Percentiles rank a stretch among this genome's conserved stretches.
Evolutionary conservation across 2,888 invertebrate genomes (phyloP).

Genomic region (Heliconius aoede): DNA sequence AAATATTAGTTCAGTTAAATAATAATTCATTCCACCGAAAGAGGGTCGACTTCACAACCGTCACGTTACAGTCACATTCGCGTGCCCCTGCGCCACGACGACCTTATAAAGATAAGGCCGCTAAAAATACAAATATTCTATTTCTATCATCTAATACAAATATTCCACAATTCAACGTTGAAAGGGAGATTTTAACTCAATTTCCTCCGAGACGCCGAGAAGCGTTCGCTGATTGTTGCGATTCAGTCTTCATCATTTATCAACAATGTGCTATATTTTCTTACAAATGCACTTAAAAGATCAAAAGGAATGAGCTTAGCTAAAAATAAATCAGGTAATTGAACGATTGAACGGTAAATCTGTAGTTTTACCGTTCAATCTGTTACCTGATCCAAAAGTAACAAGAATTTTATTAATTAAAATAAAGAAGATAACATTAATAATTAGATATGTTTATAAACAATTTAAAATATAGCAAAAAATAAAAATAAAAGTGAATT

Average conservation of each 20-base stretch:
- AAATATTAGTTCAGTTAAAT: too few species aligned
- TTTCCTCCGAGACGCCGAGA: constrained; percentile 65
- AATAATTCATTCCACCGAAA: too few species aligned
- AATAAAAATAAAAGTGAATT: not conserved
- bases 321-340: too few species aligned
- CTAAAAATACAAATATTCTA: too few species aligned
- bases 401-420: too few species aligned
- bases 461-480: not conserved
- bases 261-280: constrained; percentile 17
- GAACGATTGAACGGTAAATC: too few species aligned
- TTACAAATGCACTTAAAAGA: constrained; percentile 18
- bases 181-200: constrained; percentile 64
- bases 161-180: constrained; percentile 27
- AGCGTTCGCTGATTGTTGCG: constrained; percentile 35
- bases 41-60: too few species aligned
- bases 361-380: too few species aligned
- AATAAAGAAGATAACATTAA: not conserved
- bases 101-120: too few species aligned
- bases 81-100: too few species aligned
- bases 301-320: not conserved
- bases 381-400: too few species aligned
- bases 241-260: constrained; percentile 37
- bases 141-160: constrained; percentile 14
- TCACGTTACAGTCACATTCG: too few species aligned
- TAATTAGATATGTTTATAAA: not conserved